Percentiles rank a stretch among this genome's conserved stretches.
Conservation (phyloP, 2,797 vertebrate genomes). For the Lagorchestes hirsutus region DNA sequence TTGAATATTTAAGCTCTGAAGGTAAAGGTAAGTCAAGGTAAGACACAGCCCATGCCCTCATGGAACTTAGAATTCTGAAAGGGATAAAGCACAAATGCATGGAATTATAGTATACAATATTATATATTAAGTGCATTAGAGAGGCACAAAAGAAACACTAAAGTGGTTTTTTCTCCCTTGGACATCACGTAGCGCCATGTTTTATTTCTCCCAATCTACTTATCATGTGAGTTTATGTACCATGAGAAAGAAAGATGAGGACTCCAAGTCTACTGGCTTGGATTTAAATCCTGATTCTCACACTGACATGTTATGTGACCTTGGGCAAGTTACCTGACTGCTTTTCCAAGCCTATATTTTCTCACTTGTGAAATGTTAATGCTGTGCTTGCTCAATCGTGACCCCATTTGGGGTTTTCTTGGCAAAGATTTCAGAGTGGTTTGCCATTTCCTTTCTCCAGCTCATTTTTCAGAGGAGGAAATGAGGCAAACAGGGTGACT, state of each 20-base stretch:
- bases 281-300: neutral
- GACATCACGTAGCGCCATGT: neutral
- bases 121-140: neutral
- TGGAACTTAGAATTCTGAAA: neutral
- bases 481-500: neutral
- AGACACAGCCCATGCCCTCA: neutral
- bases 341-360: neutral
- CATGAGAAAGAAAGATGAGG: neutral
- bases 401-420: neutral
- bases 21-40: neutral
- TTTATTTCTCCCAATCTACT: neutral
- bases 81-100: neutral
- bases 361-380: neutral
- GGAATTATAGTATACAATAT: neutral
- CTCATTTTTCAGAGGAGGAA: neutral
- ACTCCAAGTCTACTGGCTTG: neutral
- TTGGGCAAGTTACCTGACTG: neutral
- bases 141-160: neutral
- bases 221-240: neutral
- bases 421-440: neutral
- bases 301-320: neutral
- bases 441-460: neutral
- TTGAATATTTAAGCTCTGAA: neutral
- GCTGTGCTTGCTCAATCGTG: neutral
- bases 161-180: neutral